Base-by-base conservation (phyloP, 2,113 vertebrate genomes). In the Vulpes ferrilata region DNA sequence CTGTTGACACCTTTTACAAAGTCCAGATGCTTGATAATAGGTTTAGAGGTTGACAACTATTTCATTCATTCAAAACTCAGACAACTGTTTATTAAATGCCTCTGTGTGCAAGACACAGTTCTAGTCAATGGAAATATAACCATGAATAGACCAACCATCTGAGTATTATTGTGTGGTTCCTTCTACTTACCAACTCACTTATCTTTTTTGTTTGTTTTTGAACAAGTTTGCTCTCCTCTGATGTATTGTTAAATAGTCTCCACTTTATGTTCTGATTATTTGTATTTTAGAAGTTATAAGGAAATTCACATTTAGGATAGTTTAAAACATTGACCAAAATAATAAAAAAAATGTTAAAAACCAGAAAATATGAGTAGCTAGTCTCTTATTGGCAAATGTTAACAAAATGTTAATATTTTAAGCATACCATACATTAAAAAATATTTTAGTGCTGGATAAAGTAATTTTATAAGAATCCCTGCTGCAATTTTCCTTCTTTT, bases 1-100 rank as follows among this genome's bases (percentile, higher is more conserved):
- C 10, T 43, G 11, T n/a, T 93, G 15, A 87, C 11, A 8, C 38
- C 11, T 88, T 43, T 87, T 16, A 43, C 22, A 91, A 60, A 64
- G 84, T 27, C 20, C 30, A 83, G 60, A 96, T 79, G 1, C 43
- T 90, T 95, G 51, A 62, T 90, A 57, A 90, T 69, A 94, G 48
- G 38, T 78, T 76, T 78, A 81, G 53, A 71, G 30, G 22, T 55
- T 83, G 90, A 90, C 78, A 65, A 27, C 48, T 48, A 2, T 74
- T 92, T 64, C 25, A 86, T 60, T 80, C 19, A 74, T 78, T 93
- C 7, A 65, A 79, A 79, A 79, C 1, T 51, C 60, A 92, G 64
- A 22, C 17, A 80, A 38, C 53, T 76, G 38, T 76, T 76, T 57
- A 25, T 69, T 74, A 80, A 57, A 32, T 16, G 15, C 8, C 35